Base-by-base conservation (phyloP, 1,140 invertebrate species). In the Drosophila varians region DNA sequence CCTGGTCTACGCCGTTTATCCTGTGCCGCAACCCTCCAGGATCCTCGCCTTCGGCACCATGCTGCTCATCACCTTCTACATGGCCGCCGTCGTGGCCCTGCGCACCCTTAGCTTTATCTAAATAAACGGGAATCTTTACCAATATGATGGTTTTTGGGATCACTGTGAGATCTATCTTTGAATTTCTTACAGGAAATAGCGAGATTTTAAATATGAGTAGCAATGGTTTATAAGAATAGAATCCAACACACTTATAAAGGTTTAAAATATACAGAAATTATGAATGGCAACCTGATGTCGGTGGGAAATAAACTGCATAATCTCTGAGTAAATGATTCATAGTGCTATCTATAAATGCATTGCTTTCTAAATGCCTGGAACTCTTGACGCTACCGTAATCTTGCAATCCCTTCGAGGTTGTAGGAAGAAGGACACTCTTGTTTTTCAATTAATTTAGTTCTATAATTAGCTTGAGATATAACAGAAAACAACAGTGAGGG, bases 21-120 rank as follows among this genome's bases (percentile, higher is more conserved):
- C 92, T 0, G 72, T 93, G 16, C 92, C 93, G 19, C 94, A 95
- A 75, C 95, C 95, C 0, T 69, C 92, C 0, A 91, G 95, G 72
- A 92, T 91, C 1, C 21, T 95, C 8, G 66, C 90, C 12, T 95
- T 93, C 73, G 86, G 79, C 21, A 78, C 92, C 1, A 94, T 93
- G 18, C 77, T 90, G 11, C 25, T 51, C 0, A 90, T 93, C 14
- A 94, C 92, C 7, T 57, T 90, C 14, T 95, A 93, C 58, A 93
- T 95, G 93, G 91, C 92, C 8, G 68, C 68, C 5, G 74, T 78
- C 12, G 83, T 90, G 1, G 84, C 88, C n/a, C 34, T 88, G 53
- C 74, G 78, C 21, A 90, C 76, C 1, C 25, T 90, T 3, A 55
- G 54, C 47, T 83, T 79, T 25, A 82, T 79, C 23, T 90, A 57